A percentile compares a stretch with the other conserved stretches of the same genome.
Conservation (phyloP, 2,113 vertebrate genomes). For the Larimichthys crocea region DNA sequence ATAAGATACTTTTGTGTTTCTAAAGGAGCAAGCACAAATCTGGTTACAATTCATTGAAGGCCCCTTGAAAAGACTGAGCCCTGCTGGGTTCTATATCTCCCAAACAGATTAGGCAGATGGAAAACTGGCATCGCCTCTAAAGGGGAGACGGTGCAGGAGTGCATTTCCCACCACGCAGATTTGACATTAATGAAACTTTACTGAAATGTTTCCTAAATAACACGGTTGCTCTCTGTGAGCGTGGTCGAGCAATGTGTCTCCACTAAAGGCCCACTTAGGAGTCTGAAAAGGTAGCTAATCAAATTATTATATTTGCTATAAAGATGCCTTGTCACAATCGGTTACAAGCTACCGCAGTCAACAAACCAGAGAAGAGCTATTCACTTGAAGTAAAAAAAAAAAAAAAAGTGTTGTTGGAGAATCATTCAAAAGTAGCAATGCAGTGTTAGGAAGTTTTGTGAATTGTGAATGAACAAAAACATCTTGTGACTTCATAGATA, state of each 20-base stretch:
- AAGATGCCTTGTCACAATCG: constrained; percentile 49
- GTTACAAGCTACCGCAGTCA: constrained; percentile 36
- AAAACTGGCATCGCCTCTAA: constrained; percentile 44
- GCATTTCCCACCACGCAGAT: constrained; percentile 48
- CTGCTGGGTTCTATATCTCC: constrained; percentile 47
- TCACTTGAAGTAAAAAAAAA: constrained; percentile 27
- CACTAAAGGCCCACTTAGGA: constrained; percentile 65
- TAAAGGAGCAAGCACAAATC: constrained; percentile 46
- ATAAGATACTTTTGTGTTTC: constrained; percentile 56
- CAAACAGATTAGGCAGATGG: constrained; percentile 56
- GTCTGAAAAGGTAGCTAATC: constrained; percentile 61
- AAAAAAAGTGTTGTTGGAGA: constrained; percentile 41
- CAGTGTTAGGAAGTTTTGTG: not conserved
- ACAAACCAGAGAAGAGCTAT: constrained; percentile 31
- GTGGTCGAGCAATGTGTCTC: constrained; percentile 48
- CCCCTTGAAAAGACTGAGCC: constrained; percentile 43
- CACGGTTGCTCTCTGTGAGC: constrained; percentile 13
- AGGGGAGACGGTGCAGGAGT: constrained; percentile 23
- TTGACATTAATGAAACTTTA: constrained; percentile 73
- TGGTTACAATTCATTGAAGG: constrained; percentile 61
- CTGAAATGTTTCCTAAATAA: constrained; percentile 59
- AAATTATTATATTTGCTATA: constrained; percentile 61
- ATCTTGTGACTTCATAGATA: constrained; percentile 3
- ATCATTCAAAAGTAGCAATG: constrained; percentile 19
- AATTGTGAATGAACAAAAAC: constrained; percentile 12